A percentile compares a stretch with the other conserved stretches of the same genome.
Conservation (phyloP, 2,113 vertebrate species). For the Phylloscopus whistleri region DNA sequence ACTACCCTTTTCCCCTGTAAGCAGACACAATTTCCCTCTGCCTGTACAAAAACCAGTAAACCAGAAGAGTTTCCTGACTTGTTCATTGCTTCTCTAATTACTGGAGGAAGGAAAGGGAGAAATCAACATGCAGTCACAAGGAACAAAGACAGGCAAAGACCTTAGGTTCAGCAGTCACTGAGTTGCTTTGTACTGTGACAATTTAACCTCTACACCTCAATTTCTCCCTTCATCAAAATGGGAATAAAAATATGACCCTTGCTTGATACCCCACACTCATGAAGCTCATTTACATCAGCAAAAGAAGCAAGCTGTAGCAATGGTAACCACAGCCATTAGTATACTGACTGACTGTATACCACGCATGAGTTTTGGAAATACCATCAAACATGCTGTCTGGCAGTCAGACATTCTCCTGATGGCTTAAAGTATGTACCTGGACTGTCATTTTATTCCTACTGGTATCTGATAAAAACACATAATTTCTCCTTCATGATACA, state of each 20-base stretch:
- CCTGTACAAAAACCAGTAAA: background rate
- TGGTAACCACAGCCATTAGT: background rate
- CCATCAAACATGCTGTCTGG: background rate
- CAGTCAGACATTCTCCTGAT: background rate
- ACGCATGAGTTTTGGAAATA: background rate
- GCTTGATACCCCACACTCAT: background rate
- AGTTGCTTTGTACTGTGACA: background rate
- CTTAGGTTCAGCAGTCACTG: background rate
- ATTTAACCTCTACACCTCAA: background rate
- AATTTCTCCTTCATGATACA: background rate
- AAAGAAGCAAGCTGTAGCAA: background rate
- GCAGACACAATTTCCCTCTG: background rate
- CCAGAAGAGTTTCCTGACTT: background rate
- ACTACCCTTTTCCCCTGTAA: background rate
- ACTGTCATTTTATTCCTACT: background rate
- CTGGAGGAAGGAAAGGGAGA: constrained; percentile 28
- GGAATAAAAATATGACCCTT: background rate
- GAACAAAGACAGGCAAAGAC: background rate
- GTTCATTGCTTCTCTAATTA: constrained; percentile 16
- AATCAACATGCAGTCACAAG: background rate
- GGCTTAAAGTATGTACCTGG: accelerated
- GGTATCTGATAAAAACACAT: background rate
- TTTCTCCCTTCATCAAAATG: background rate
- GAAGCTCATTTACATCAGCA: background rate
- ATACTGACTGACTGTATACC: background rate